Conservation (phyloP, 2,888 invertebrate species). For the Agrochola lychnidis region DNA sequence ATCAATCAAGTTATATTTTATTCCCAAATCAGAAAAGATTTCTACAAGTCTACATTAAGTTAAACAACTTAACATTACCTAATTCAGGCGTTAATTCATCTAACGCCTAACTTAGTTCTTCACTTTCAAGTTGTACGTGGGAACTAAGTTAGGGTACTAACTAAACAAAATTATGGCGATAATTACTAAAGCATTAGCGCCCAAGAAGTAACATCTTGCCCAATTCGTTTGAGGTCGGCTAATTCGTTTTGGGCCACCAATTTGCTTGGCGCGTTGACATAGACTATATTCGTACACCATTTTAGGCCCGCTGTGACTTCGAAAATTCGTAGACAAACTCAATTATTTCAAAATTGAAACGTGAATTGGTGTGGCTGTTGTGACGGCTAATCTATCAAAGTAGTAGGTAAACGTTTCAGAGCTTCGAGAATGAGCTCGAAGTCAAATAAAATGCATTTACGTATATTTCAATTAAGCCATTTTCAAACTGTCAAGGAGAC, state of each 20-base stretch:
- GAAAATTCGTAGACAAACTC: not conserved
- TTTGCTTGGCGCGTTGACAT: not conserved
- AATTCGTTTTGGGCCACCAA: constrained; percentile 4
- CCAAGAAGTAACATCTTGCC: not conserved
- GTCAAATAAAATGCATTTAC: not conserved
- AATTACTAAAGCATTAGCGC: constrained; percentile 12
- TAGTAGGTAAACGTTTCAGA: not conserved
- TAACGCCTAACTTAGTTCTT: not conserved
- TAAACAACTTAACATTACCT: not conserved
- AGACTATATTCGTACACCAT: not conserved
- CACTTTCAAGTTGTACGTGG: not conserved
- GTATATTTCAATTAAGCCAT: no score
- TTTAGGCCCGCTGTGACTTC: not conserved
- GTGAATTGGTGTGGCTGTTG: not conserved
- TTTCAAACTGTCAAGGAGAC: no score
- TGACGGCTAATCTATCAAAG: not conserved
- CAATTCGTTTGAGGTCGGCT: not conserved
- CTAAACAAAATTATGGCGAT: constrained; percentile 12
- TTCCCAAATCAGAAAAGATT: not conserved
- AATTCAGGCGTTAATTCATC: no score
- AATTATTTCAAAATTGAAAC: constrained; percentile 1
- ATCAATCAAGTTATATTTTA: not conserved
- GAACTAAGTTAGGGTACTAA: not conserved
- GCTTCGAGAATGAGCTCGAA: not conserved
- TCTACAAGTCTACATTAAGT: not conserved